Evolutionary conservation across 2,113 vertebrate genomes (phyloP).

Genomic region (Myrmecophaga tridactyla): DNA sequence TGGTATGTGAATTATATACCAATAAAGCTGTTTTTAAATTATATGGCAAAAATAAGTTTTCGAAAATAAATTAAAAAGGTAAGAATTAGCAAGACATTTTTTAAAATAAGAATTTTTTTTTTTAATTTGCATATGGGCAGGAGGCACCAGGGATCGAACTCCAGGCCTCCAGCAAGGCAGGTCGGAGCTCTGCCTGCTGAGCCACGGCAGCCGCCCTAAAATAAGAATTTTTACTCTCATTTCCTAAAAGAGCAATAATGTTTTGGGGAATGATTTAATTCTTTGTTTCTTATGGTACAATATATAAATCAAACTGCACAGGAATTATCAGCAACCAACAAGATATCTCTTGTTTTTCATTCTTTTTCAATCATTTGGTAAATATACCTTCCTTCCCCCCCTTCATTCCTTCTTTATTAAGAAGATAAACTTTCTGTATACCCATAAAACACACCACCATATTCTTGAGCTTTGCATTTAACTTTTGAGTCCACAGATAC

Average conservation of each 20-base stretch:
- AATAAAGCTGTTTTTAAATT: too few species aligned
- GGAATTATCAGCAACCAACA: neutral
- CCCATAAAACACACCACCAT: neutral
- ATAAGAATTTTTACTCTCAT: neutral
- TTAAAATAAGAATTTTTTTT: slow-evolving; percentile 9
- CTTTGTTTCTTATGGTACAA: neutral
- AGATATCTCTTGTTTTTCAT: neutral
- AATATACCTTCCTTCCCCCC: neutral
- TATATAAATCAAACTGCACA: neutral
- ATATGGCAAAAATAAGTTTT: neutral
- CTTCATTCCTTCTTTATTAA: neutral
- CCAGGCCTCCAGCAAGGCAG: too few species aligned
- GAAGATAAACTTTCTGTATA: neutral
- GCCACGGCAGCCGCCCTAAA: too few species aligned
- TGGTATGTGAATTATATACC: too few species aligned
- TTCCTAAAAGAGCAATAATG: neutral
- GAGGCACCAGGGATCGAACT: too few species aligned
- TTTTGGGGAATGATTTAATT: neutral
- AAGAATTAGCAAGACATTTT: slow-evolving; percentile 1
- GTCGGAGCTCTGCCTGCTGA: too few species aligned
- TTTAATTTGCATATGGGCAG: too few species aligned
- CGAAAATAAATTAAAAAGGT: neutral
- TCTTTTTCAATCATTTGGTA: neutral
- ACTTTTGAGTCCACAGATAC: neutral
- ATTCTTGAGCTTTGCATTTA: neutral